Evolutionary conservation across 1,140 invertebrate genomes (phyloP).

Genomic region (Heterodera carotae): DNA sequence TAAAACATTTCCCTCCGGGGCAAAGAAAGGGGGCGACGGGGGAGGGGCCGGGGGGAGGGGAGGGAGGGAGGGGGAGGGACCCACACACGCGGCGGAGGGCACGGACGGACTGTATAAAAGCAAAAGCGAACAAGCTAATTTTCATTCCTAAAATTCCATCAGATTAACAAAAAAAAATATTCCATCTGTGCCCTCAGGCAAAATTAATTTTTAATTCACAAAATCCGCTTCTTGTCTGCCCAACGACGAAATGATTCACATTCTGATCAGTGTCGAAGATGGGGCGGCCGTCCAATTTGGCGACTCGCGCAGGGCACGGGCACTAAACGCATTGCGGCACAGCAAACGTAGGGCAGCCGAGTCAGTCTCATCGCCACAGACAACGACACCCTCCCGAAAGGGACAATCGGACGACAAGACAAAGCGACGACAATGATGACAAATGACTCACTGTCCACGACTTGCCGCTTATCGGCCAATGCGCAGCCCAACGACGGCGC

Average conservation of each 20-base stretch:
- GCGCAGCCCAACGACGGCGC: background rate
- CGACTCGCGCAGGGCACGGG: background rate
- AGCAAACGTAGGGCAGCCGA: background rate
- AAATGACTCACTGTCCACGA: too few relatives aligned
- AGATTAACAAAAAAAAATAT: background rate
- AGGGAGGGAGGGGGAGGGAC: too few relatives aligned
- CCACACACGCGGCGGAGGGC: too few relatives aligned
- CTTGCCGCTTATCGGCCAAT: background rate
- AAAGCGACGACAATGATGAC: background rate
- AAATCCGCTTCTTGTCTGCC: background rate
- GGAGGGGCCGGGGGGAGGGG: too few relatives aligned
- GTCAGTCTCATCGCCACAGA: background rate
- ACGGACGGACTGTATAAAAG: background rate
- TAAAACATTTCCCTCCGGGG: background rate
- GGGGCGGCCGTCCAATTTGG: conserved; percentile 10
- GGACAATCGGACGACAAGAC: background rate
- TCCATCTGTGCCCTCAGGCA: background rate
- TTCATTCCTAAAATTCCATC: background rate
- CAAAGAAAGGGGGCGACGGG: too few relatives aligned
- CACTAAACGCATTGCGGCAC: background rate
- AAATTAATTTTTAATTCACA: background rate
- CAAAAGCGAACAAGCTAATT: background rate
- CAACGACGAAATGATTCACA: conserved; percentile 24
- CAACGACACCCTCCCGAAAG: background rate
- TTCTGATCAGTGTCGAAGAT: conserved; percentile 25